Conservation (phyloP, 2,797 vertebrate species). For the Molossus alvarezi region DNA sequence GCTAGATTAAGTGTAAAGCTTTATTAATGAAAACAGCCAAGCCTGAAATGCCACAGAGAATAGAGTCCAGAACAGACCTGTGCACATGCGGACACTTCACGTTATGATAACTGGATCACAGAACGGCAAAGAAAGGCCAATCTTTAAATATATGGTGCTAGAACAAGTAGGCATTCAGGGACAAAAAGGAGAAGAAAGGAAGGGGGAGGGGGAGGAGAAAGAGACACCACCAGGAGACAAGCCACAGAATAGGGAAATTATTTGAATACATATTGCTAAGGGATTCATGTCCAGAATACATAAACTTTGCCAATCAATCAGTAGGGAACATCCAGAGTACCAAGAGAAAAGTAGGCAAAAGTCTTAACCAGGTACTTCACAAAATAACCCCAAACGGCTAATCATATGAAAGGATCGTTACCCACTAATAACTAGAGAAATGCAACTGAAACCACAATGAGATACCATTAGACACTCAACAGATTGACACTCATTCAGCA, state of each 20-base stretch:
- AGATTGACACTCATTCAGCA: background rate
- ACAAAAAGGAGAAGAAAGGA: background rate
- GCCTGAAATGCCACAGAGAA: background rate
- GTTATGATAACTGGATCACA: background rate
- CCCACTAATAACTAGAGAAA: background rate
- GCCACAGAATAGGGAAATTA: background rate
- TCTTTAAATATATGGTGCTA: background rate
- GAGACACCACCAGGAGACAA: background rate
- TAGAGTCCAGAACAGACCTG: too few species aligned
- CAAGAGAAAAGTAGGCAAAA: background rate
- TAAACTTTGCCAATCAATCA: background rate
- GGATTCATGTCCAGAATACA: background rate
- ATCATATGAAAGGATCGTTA: too few species aligned
- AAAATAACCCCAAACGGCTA: background rate
- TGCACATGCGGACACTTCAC: accelerated
- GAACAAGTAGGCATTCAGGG: background rate
- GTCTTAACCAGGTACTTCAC: background rate
- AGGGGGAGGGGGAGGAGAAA: background rate
- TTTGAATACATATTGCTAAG: background rate
- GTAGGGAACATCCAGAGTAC: background rate
- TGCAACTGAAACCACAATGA: background rate
- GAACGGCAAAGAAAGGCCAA: background rate
- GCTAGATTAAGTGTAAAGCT: background rate
- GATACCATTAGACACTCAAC: background rate
- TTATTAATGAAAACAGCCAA: background rate